Evolutionary conservation across 1,140 invertebrate species (phyloP), one percentile per base, ranked within the genome.

Genomic region (Homalodisca vitripennis): DNA sequence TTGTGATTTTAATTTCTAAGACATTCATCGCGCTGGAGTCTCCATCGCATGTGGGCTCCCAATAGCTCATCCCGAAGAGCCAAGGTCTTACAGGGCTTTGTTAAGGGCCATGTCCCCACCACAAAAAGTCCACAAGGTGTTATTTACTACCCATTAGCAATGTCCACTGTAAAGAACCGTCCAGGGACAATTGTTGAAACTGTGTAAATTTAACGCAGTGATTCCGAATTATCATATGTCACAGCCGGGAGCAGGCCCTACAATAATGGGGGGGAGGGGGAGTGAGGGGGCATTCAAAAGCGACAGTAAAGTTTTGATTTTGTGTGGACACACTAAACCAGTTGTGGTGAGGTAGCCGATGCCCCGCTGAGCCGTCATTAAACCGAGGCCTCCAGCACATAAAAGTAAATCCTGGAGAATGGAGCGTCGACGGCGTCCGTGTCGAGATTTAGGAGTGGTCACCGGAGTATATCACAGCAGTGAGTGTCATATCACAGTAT

Each of bases 241-340:
- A 10, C n/a, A n/a, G n/a, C n/a, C 55, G 26, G 22, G 29, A 53
- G 12, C 13, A 53, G 13, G 3, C 24, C 22, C 24, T 24, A 10
- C 14, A 12, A 60, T 24, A 60, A 60, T 60, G 55, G 24, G 6
- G 55, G n/a, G 6, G 55, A n/a, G n/a, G n/a, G n/a, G n/a, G n/a
- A n/a, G n/a, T n/a, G n/a, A n/a, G n/a, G n/a, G n/a, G n/a, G n/a
- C n/a, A n/a, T n/a, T n/a, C n/a, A n/a, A n/a, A n/a, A n/a, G n/a
- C n/a, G n/a, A 60, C 48, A n/a, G 55, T 60, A 60, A 60, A 60
- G 55, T 60, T 60, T 60, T 60, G 55, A 27, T 60, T 60, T 60
- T 60, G 55, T 60, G 55, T 26, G 26, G 55, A 26, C 55, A 53
- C 48, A n/a, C 48, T n/a, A 60, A 60, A 60, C 55, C 55, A 60